A percentile compares a stretch with the other conserved stretches of the same genome.
phyloP scores from a whole-genome alignment of 2,113 vertebrate genomes.

The Hepsetus odoe region DNA sequence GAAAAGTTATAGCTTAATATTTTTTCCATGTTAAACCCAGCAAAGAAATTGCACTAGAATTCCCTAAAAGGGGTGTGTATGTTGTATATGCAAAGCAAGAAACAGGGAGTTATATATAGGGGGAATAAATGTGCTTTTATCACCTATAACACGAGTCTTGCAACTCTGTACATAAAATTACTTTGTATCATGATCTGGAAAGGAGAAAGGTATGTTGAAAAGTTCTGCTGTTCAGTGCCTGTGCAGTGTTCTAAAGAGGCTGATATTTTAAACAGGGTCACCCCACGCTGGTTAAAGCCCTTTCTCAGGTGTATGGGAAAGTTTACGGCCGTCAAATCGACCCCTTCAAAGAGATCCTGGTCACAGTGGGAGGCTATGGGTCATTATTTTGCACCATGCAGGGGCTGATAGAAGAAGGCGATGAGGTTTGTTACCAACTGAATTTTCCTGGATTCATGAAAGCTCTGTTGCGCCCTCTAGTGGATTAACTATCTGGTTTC shows the following conservation, averaged over 20 bases:
- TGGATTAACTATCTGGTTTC: conserved; percentile 10
- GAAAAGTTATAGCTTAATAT: too few relatives aligned
- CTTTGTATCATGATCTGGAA: not conserved
- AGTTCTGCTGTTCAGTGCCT: not conserved
- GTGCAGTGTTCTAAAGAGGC: not conserved
- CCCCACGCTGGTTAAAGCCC: conserved; percentile 85
- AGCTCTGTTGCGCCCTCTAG: not conserved
- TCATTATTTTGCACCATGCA: conserved; percentile 90
- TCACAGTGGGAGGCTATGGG: conserved; percentile 92
- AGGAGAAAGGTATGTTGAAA: not conserved
- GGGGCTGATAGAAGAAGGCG: conserved; percentile 87
- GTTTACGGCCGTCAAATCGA: conserved; percentile 81
- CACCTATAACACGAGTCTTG: not conserved
- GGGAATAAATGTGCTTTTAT: not conserved
- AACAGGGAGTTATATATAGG: not conserved
- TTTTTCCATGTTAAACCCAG: too few relatives aligned
- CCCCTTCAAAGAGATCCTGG: conserved; percentile 87
- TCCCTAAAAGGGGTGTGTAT: too few relatives aligned
- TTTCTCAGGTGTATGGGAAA: conserved; percentile 88
- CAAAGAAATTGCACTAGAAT: too few relatives aligned
- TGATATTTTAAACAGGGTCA: conserved; percentile 80
- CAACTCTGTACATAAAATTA: not conserved
- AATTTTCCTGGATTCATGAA: not conserved
- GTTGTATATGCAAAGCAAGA: not conserved
- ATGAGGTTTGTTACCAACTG: conserved; percentile 80